Conservation (phyloP, 2,797 vertebrate genomes). For the Acanthornis magna region DNA sequence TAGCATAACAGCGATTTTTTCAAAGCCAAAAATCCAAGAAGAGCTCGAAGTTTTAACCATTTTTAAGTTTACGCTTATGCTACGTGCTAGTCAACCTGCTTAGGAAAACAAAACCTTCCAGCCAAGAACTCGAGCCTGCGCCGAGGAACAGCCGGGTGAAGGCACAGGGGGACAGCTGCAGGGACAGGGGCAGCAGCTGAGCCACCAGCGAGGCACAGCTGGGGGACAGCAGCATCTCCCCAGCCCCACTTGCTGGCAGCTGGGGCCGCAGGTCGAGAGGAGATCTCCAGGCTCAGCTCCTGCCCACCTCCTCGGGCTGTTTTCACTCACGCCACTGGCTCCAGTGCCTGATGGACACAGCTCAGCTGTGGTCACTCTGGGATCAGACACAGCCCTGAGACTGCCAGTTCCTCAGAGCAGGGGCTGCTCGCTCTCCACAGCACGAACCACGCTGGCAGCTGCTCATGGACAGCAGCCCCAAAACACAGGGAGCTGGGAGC, state of each 20-base stretch:
- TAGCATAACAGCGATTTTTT: neutral
- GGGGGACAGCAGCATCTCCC: neutral
- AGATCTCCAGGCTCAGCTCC: neutral
- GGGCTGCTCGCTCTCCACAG: neutral
- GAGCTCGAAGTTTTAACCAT: neutral
- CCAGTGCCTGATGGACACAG: rapidly evolving
- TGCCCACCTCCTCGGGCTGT: neutral
- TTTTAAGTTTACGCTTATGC: neutral
- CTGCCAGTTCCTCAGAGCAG: neutral
- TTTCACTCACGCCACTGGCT: rapidly evolving
- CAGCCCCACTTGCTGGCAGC: rapidly evolving
- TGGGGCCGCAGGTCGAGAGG: neutral
- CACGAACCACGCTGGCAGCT: neutral
- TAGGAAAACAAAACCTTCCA: neutral
- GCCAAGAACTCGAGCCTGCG: neutral
- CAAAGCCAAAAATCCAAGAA: neutral
- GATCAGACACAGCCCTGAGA: neutral
- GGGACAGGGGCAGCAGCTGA: neutral
- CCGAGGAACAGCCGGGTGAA: neutral
- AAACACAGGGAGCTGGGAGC: neutral
- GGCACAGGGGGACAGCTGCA: rapidly evolving
- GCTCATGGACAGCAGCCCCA: neutral
- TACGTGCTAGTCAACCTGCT: neutral
- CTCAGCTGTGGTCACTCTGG: neutral
- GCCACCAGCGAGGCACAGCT: rapidly evolving